Evolutionary conservation across 2,888 invertebrate species (phyloP).

Genomic region (Marronus borbonicus): DNA sequence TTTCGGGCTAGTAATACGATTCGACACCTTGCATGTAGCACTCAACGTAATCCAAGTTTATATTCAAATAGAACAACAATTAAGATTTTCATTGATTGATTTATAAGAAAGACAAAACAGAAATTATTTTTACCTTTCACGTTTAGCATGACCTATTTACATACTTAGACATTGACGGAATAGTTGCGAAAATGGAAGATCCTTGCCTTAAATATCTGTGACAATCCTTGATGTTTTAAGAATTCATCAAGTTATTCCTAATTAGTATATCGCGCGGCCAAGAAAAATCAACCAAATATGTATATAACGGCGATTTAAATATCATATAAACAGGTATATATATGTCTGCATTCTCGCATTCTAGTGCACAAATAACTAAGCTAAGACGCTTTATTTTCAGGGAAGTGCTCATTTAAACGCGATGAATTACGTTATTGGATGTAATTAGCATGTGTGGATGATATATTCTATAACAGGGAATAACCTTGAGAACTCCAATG

Average conservation of each 20-base stretch:
- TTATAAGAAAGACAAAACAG: neutral
- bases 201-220: slow-evolving; percentile 2
- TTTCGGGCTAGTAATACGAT: no score
- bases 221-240: slow-evolving; percentile 11
- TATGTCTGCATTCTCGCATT: neutral
- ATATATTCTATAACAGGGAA: no score
- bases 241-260: neutral
- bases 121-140: slow-evolving; percentile 2
- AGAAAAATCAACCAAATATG: slow-evolving; percentile 7
- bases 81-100: neutral
- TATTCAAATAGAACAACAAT: no score
- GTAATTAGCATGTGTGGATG: neutral
- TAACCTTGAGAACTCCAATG: no score
- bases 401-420: neutral
- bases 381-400: neutral
- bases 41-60: no score
- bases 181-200: neutral
- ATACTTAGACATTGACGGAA: neutral
- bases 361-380: neutral
- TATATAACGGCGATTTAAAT: neutral
- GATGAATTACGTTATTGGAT: neutral
- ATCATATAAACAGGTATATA: neutral
- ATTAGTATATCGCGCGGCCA: slow-evolving; percentile 3
- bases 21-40: no score
- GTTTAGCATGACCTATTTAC: neutral